Percentiles rank a stretch among this genome's conserved stretches.
Evolutionary conservation across 1,140 invertebrate genomes (phyloP).

Genomic region (Drosophila virilis): DNA sequence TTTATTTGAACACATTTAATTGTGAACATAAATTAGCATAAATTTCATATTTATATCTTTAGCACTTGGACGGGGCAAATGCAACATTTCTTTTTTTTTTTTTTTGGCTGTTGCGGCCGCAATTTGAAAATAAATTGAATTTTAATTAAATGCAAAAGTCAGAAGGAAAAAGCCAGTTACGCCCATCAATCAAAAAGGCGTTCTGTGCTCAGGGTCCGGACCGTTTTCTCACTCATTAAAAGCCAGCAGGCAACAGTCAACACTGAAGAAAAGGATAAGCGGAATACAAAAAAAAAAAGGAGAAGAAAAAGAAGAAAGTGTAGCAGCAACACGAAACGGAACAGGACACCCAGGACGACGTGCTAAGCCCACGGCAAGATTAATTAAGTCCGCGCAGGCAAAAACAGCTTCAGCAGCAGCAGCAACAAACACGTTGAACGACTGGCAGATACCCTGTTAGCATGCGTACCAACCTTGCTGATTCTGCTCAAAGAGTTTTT

Average conservation of each 20-base stretch:
- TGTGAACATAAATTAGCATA: background rate
- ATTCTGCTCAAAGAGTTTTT: too few species aligned
- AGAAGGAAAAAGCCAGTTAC: slow-evolving; percentile 9
- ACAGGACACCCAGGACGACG: slow-evolving; percentile 61
- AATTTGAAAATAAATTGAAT: slow-evolving; percentile 24
- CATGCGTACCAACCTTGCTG: too few species aligned
- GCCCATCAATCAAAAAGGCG: slow-evolving; percentile 42
- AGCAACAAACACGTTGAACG: slow-evolving; percentile 5
- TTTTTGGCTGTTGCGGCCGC: background rate
- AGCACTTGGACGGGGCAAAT: background rate
- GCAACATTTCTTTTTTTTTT: background rate
- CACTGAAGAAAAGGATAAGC: slow-evolving; percentile 19
- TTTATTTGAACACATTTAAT: background rate
- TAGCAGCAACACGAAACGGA: slow-evolving; percentile 34
- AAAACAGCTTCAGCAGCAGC: slow-evolving; percentile 17
- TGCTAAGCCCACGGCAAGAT: slow-evolving; percentile 75
- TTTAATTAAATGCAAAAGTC: slow-evolving; percentile 43
- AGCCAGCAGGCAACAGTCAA: slow-evolving; percentile 47
- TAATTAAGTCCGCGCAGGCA: slow-evolving; percentile 74
- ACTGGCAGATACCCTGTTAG: slow-evolving; percentile 1
- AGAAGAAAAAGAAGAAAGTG: slow-evolving; percentile 3
- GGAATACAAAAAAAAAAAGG: slow-evolving; percentile 3
- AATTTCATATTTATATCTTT: slow-evolving; percentile 6
- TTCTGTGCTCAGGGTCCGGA: background rate
- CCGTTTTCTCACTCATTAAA: slow-evolving; percentile 33